Conservation (phyloP, 1,140 invertebrate species). For the Acromyrmex echinatior region DNA sequence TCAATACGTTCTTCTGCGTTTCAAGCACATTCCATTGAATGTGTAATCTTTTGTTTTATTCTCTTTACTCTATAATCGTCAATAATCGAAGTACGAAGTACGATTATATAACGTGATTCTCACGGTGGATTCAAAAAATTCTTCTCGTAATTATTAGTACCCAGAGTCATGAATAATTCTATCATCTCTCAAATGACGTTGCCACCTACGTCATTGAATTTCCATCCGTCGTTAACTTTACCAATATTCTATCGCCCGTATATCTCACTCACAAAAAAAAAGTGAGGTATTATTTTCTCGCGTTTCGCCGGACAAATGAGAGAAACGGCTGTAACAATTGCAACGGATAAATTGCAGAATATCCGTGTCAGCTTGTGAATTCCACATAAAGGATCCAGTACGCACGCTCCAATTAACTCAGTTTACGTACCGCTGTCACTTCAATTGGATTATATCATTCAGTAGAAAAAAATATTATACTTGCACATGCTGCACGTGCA, state of each 20-base stretch:
- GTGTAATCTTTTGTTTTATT: slow-evolving; percentile 2
- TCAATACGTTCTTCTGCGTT: background rate
- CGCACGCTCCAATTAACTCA: slow-evolving; percentile 52
- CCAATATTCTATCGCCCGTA: background rate
- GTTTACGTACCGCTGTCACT: slow-evolving; percentile 34
- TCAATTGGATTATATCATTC: slow-evolving; percentile 45
- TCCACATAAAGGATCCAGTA: slow-evolving; percentile 45
- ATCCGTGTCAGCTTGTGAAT: slow-evolving; percentile 52
- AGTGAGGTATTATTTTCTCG: slow-evolving; percentile 26
- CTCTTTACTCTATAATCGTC: slow-evolving; percentile 11
- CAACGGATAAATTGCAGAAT: slow-evolving; percentile 48
- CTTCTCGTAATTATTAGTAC: slow-evolving; percentile 12
- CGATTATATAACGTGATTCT: slow-evolving; percentile 1
- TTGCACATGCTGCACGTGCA: background rate
- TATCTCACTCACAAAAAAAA: slow-evolving; percentile 13
- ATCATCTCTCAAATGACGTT: background rate
- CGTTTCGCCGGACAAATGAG: slow-evolving; percentile 21
- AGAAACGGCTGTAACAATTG: slow-evolving; percentile 43
- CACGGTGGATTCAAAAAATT: background rate
- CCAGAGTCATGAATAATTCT: slow-evolving; percentile 20
- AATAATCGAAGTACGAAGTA: slow-evolving; percentile 11
- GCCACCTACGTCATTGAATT: background rate
- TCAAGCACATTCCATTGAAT: background rate
- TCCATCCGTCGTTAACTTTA: background rate
- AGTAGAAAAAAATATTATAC: slow-evolving; percentile 43